These are phyloP conservation scores for Procavia capensis DNA, from an alignment of 2,113 vertebrate species.

Conservation along the genomic window DNA sequence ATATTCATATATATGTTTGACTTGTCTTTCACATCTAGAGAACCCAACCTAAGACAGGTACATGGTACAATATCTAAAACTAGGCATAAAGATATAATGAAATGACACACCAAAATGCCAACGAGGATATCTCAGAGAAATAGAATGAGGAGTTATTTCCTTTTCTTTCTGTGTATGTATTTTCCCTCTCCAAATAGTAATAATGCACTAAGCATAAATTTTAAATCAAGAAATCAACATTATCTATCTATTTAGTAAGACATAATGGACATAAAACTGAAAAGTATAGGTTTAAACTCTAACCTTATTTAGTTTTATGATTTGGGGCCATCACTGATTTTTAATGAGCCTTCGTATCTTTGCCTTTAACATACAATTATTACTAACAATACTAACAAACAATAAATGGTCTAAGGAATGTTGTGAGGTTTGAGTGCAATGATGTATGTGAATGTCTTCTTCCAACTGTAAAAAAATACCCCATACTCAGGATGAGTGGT, in stretches of 20 bases:
- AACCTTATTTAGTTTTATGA: background rate
- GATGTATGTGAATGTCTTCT: background rate
- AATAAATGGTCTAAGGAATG: background rate
- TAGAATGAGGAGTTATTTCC: background rate
- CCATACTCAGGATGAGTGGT: background rate
- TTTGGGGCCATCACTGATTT: background rate
- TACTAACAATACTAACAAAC: too few species aligned
- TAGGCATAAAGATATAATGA: background rate
- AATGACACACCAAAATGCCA: background rate
- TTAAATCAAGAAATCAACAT: background rate
- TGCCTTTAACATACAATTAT: background rate
- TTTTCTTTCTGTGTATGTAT: background rate
- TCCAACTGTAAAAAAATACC: background rate
- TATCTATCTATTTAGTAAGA: background rate
- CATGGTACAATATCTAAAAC: background rate
- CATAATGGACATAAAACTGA: background rate
- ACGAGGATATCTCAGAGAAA: background rate
- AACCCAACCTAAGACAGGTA: background rate
- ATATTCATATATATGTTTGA: background rate
- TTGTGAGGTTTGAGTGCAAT: background rate
- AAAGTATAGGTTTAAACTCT: background rate
- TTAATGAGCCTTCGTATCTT: background rate
- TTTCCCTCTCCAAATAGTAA: background rate
- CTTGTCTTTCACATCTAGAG: background rate
- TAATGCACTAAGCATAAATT: background rate